Base-by-base conservation (phyloP, 2,797 vertebrate genomes). In the Anguilla marmorata region DNA sequence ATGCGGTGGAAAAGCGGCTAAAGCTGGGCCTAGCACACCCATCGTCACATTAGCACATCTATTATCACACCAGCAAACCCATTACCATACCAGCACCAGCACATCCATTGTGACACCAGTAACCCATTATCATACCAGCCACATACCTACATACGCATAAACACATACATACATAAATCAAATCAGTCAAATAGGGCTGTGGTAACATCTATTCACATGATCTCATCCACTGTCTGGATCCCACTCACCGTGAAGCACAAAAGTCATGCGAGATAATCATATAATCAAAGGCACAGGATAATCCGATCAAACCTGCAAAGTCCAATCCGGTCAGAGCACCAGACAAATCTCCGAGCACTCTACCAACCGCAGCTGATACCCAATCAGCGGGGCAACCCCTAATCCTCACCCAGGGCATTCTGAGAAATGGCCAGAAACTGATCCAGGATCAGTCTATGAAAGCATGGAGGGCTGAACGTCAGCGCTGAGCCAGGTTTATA, bases 191-290 rank as follows among this genome's bases (percentile, higher is more conserved):
- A 41, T 9, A 48, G 45, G 76, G n/a, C 21, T 24, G 5, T 48
- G 41, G 41, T 11, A 48, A 80, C 37, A 80, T 45, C 2, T 45
- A 80, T 48, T 80, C 76, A 21, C 5, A 24, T 80, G 76, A 80
- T 41, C 76, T 80, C 76, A 80, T n/a, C 76, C 41, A 6, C 21
- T n/a, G 6, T 19, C 37, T 24, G 27, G 21, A 80, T 19, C 21
- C 50, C 76, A 5, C 72, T 76, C 33, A 4, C 2, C 37, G 72
- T 48, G 76, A 80, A 45, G 76, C 41, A 80, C 41, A 24, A 80
- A 80, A 48, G 19, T 80, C 76, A 80, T 48, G 76, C n/a, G 76
- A 50, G 76, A 80, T 80, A 80, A 80, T 80, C 41, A 45, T 41
- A 80, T 80, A n/a, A 80, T 80, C 76, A 80, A 50, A 80, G 76